Percentiles rank a stretch among this genome's conserved stretches.
Evolutionary conservation across 2,888 invertebrate genomes (phyloP).

Genomic region (Oxystoma pomonae): DNA sequence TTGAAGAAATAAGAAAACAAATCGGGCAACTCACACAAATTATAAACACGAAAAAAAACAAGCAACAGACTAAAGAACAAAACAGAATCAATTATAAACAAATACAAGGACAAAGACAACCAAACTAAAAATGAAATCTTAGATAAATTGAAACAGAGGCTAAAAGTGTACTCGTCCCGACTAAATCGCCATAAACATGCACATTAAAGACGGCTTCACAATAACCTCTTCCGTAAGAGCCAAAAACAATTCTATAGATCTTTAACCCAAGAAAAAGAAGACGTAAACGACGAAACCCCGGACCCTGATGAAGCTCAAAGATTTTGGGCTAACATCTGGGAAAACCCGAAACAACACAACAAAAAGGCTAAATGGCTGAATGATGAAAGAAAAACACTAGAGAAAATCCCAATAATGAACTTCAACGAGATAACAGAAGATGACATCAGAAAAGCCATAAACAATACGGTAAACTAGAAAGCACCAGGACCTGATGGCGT

Average conservation of each 20-base stretch:
- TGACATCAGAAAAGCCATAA: not conserved
- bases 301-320: not conserved
- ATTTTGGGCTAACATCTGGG: conserved; percentile 6
- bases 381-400: not conserved
- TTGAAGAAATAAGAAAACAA: not conserved
- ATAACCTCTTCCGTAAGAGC: conserved; percentile 64
- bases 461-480: conserved; percentile 1
- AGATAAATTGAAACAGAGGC: not conserved
- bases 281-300: not conserved
- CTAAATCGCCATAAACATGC: not conserved
- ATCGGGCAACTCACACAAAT: not conserved
- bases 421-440: not conserved
- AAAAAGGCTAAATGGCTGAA: not conserved
- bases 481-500: conserved; percentile 2
- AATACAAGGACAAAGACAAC: not conserved
- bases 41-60: not conserved
- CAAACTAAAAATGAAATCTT: not conserved
- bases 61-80: not conserved
- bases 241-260: conserved; percentile 39
- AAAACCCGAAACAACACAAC: conserved; percentile 2
- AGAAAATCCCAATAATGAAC: not conserved
- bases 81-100: not conserved
- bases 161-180: not conserved
- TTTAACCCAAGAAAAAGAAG: not conserved
- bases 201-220: not conserved